Evolutionary conservation across 2,888 invertebrate species (phyloP).

Genomic region (Agrochola litura): DNA sequence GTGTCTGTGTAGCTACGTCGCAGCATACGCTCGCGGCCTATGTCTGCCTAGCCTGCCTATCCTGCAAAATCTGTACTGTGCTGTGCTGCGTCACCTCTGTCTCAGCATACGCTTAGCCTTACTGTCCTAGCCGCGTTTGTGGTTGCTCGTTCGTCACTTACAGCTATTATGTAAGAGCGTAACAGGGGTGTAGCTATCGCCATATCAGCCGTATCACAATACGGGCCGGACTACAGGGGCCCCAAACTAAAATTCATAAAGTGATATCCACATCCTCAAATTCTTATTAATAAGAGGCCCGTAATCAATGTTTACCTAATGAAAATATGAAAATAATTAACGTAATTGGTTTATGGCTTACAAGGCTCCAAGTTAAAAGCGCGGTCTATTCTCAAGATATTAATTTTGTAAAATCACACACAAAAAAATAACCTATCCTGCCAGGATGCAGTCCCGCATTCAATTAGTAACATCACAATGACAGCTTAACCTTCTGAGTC

Average conservation of each 20-base stretch:
- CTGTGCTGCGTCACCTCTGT: too few species aligned
- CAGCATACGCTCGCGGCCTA: too few species aligned
- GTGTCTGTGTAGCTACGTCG: too few species aligned
- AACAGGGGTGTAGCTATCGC: neutral
- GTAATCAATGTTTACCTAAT: neutral
- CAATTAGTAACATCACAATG: too few species aligned
- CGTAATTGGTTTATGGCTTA: neutral
- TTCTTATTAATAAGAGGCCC: neutral
- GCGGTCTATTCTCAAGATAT: neutral
- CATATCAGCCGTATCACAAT: too few species aligned
- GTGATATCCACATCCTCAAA: neutral
- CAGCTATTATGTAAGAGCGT: slow-evolving; percentile 20
- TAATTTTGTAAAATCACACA: neutral
- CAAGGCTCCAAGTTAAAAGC: too few species aligned
- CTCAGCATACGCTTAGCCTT: too few species aligned
- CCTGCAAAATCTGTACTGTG: too few species aligned
- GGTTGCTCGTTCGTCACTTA: slow-evolving; percentile 33
- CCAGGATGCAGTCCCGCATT: neutral
- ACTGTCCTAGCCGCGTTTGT: slow-evolving; percentile 8
- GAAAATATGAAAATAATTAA: neutral
- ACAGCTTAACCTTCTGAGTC: neutral
- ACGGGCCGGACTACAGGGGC: neutral
- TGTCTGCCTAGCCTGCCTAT: too few species aligned
- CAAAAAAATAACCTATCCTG: too few species aligned
- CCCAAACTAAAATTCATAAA: neutral